phyloP scores from a whole-genome alignment of 1,140 invertebrate species.

The Neoseiulus cucumeris region DNA sequence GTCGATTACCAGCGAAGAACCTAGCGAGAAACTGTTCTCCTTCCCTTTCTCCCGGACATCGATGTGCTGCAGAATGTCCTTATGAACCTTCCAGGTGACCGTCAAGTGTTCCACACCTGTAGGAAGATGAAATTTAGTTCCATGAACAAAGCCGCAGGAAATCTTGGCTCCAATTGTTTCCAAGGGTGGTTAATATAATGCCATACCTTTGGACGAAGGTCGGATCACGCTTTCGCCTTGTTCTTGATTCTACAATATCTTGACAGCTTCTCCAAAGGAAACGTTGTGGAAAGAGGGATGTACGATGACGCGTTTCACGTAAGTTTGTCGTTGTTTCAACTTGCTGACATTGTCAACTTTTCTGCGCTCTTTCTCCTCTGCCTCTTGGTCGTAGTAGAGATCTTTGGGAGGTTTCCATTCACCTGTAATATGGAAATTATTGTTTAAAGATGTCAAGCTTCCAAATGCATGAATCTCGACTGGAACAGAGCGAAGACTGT shows the following conservation, averaged over 20 bases:
- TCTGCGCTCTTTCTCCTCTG: conserved; percentile 55
- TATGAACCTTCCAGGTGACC: conserved; percentile 92
- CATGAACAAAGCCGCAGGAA: too few relatives aligned
- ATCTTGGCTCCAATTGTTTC: background rate
- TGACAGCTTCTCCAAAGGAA: conserved; percentile 73
- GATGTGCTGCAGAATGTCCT: conserved; percentile 84
- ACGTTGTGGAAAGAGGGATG: conserved; percentile 96
- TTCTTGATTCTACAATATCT: conserved; percentile 69
- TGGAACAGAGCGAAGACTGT: conserved; percentile 1
- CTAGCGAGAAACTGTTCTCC: conserved; percentile 85
- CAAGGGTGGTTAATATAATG: background rate
- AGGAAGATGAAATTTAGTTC: too few relatives aligned
- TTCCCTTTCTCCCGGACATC: conserved; percentile 89
- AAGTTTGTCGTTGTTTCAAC: conserved; percentile 55
- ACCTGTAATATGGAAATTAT: background rate
- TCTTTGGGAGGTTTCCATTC: conserved; percentile 51
- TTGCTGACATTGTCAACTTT: conserved; percentile 52
- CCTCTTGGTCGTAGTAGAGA: conserved; percentile 71
- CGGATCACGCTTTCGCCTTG: conserved; percentile 89
- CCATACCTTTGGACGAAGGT: conserved; percentile 66
- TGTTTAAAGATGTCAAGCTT: background rate
- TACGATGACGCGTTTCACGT: conserved; percentile 85
- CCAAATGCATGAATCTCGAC: background rate
- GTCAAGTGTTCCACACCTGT: conserved; percentile 79
- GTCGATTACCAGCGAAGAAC: conserved; percentile 65